Conservation (phyloP, 2,888 invertebrate genomes). For the Patella pellucida region DNA sequence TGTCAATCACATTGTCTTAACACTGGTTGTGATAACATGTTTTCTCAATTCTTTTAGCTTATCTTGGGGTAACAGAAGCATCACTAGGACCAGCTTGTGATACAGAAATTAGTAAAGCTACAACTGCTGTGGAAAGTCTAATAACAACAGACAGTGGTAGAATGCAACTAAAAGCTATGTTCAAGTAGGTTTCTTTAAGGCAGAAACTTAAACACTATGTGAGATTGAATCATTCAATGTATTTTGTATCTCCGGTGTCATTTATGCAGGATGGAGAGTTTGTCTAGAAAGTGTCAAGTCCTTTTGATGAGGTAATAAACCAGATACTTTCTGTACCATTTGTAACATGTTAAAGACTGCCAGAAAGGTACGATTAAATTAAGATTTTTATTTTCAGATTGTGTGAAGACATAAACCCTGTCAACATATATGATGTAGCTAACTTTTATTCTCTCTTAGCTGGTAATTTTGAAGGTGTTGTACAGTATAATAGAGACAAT, state of each 20-base stretch:
- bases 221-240: too few species aligned
- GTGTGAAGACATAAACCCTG: slow-evolving; percentile 61
- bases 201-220: not conserved
- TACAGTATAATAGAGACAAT: slow-evolving; percentile 96
- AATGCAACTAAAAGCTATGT: slow-evolving; percentile 79
- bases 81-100: slow-evolving; percentile 82
- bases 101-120: slow-evolving; percentile 77
- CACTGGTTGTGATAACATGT: too few species aligned
- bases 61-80: slow-evolving; percentile 83
- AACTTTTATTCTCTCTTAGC: slow-evolving; percentile 88
- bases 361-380: too few species aligned
- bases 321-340: too few species aligned
- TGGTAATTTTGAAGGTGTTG: slow-evolving; percentile 88
- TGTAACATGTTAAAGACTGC: too few species aligned
- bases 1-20: too few species aligned
- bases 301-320: too few species aligned
- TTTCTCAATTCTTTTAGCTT: slow-evolving; percentile 73
- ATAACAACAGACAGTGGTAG: slow-evolving; percentile 78
- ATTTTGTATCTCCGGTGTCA: too few species aligned
- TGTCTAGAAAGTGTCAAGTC: too few species aligned
- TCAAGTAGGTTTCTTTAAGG: slow-evolving; percentile 72
- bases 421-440: slow-evolving; percentile 74
- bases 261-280: too few species aligned
- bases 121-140: slow-evolving; percentile 78
- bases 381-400: slow-evolving; percentile 43